phyloP scores from a whole-genome alignment of 2,888 invertebrate species.

The Augochlorella aurata region DNA sequence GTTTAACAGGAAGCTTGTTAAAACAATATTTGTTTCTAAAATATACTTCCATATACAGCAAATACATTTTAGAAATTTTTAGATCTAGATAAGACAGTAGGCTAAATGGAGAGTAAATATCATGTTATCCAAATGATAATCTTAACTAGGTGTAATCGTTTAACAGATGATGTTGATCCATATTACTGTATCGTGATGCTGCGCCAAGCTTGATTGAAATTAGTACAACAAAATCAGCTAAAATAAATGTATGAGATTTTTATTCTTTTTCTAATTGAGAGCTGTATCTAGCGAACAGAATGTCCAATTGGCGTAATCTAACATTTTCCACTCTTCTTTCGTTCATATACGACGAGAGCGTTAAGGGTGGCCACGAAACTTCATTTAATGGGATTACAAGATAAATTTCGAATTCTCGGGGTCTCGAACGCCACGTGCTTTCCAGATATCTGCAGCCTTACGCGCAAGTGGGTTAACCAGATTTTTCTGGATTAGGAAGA shows the following conservation, averaged over 20 bases:
- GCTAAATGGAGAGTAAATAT: too few relatives aligned
- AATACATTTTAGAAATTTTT: too few relatives aligned
- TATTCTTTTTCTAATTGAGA: not conserved
- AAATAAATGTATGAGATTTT: not conserved
- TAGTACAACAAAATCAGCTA: not conserved
- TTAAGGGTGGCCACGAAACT: constrained; percentile 1
- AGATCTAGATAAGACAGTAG: too few relatives aligned
- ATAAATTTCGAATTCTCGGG: constrained; percentile 40
- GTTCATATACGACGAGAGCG: not conserved
- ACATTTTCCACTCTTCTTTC: not conserved
- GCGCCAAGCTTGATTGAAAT: not conserved
- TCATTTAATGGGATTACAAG: constrained; percentile 31
- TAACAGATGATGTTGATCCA: too few relatives aligned
- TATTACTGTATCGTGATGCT: not conserved
- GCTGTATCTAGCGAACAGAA: not conserved
- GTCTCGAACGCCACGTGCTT: constrained; percentile 41
- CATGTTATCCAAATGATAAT: too few relatives aligned
- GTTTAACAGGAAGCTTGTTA: too few relatives aligned
- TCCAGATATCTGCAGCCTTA: constrained; percentile 48
- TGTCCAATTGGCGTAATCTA: not conserved
- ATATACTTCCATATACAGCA: too few relatives aligned
- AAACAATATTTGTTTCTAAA: too few relatives aligned
- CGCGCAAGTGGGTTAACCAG: constrained; percentile 60
- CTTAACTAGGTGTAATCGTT: too few relatives aligned
- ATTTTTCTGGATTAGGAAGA: constrained; percentile 55